Base-by-base conservation (phyloP, 2,797 vertebrate species). In the Eutrigla gurnardus region DNA sequence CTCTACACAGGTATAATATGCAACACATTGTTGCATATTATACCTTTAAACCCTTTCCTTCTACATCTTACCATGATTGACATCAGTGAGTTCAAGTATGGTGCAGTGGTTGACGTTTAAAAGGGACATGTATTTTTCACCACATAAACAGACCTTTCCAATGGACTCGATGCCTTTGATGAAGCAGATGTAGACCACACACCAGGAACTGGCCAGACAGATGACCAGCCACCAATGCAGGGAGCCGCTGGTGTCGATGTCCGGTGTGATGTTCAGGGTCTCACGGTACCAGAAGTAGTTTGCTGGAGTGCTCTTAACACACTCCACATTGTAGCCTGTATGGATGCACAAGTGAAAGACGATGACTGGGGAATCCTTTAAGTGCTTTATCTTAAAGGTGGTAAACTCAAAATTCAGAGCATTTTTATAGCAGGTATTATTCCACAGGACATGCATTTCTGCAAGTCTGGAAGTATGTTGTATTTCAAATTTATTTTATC, bases 271-370 rank as follows among this genome's bases (percentile, higher is more conserved):
- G 83, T 99, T 96, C 82, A 99, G 89, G 0, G 97, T 98, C 85
- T 91, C 80, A 5, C 97, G 95, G 83, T 97, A 98, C 97, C 97
- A 98, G 89, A 96, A 98, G 78, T 97, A 98, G 89, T 94, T 97
- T 36, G 96, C 95, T 0, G 96, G 3, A 0, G 96, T 95, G 64
- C 96, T 97, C 73, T 88, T 74, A 15, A 86, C 87, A 80, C 97
- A 98, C 83, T 99, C 97, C 25, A 71, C 37, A 4, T 94, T 75
- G 1, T 91, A 87, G 1, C 88, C 97, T 98, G 12, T 3, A 10
- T 36, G 12, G 11, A 71, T 61, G 32, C 36, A 73, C 11, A 14
- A 46, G 11, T 3, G 10, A 59, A 40, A 40, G 39, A 45, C 4
- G 6, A 46, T 42, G 13, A 32, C 39, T 50, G 11, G 7, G 52